These are phyloP conservation scores for Carettochelys insculpta DNA, from an alignment of 2,113 vertebrate genomes.

Conservation along the genomic window DNA sequence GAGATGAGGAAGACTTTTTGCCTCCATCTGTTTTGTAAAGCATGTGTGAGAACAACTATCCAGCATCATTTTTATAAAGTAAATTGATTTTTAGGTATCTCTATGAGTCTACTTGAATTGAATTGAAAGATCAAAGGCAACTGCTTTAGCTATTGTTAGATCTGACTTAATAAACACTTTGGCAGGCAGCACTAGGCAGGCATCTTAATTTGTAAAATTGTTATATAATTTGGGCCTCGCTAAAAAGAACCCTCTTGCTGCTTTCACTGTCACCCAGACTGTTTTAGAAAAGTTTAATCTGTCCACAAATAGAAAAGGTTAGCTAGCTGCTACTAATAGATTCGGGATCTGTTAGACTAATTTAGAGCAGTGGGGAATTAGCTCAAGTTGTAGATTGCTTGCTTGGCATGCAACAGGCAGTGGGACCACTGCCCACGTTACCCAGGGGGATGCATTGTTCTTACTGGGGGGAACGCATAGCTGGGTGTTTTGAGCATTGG, in stretches of 20 bases:
- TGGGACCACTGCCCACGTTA: too few species aligned
- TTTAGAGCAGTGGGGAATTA: too few species aligned
- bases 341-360: not conserved
- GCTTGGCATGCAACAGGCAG: too few species aligned
- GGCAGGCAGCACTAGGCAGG: not conserved
- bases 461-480: too few species aligned
- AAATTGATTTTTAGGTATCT: not conserved
- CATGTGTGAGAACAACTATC: not conserved
- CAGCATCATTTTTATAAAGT: constrained; percentile 2
- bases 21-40: not conserved
- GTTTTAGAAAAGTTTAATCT: not conserved
- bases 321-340: not conserved
- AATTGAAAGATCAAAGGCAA: not conserved
- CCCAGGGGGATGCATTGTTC: too few species aligned
- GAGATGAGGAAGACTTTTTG: constrained; percentile 33
- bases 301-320: not conserved
- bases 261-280: not conserved
- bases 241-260: not conserved
- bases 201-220: not conserved
- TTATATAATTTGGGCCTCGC: not conserved
- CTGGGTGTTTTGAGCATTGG: too few species aligned
- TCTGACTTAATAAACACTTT: not conserved
- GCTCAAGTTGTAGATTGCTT: too few species aligned
- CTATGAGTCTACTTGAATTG: not conserved
- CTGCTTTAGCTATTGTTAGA: not conserved